Conservation (phyloP, 2,113 vertebrate genomes). For the Brachirus orientalis region DNA sequence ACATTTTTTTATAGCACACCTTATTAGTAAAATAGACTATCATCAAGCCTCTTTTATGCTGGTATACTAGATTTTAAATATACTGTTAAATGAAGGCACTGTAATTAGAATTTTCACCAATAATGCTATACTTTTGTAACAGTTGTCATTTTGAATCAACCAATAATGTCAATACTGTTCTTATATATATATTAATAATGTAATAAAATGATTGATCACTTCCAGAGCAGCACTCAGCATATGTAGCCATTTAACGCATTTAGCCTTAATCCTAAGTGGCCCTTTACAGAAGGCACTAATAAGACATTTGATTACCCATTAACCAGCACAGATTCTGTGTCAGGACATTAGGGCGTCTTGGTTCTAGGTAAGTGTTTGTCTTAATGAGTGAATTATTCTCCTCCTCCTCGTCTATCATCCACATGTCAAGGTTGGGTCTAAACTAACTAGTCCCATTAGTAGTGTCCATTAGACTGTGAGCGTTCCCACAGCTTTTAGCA, state of each 20-base stretch:
- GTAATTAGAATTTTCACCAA: too few relatives aligned
- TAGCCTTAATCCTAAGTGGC: too few relatives aligned
- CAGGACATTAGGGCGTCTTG: conserved; percentile 52
- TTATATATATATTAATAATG: too few relatives aligned
- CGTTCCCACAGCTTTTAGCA: conserved; percentile 55
- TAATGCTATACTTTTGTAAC: too few relatives aligned
- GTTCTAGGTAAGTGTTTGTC: conserved; percentile 35
- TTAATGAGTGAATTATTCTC: conserved; percentile 65
- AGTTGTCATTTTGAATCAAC: too few relatives aligned
- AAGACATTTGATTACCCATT: conserved; percentile 54
- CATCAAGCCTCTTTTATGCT: too few relatives aligned
- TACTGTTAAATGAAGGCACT: too few relatives aligned
- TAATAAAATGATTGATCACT: too few relatives aligned
- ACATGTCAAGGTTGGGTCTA: conserved; percentile 30
- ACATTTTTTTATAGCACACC: neutral
- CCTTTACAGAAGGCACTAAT: conserved; percentile 44
- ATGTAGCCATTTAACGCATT: too few relatives aligned
- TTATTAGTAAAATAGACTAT: neutral
- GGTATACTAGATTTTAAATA: too few relatives aligned
- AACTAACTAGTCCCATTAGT: conserved; percentile 65
- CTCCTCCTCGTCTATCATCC: conserved; percentile 50
- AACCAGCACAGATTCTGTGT: conserved; percentile 41
- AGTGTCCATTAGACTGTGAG: conserved; percentile 55
- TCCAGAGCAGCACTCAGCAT: too few relatives aligned
- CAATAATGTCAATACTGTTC: too few relatives aligned